phyloP scores from a whole-genome alignment of 2,797 vertebrate genomes.

The Danio choprae region DNA sequence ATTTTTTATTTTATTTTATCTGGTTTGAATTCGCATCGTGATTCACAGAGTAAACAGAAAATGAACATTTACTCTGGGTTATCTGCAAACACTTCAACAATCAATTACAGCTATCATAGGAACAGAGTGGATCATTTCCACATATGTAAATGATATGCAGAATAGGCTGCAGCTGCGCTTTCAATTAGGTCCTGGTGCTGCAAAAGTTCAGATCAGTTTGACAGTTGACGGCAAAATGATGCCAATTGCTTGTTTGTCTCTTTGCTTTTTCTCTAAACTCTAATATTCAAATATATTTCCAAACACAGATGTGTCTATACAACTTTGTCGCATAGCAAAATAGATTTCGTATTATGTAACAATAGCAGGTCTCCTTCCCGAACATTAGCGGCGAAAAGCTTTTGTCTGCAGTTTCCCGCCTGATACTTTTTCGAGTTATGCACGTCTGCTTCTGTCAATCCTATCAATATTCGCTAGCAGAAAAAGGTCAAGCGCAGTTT shows the following conservation, averaged over 20 bases:
- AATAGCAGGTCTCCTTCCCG: neutral
- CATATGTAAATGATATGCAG: constrained; percentile 5
- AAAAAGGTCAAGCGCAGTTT: constrained; percentile 67
- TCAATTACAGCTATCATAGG: constrained; percentile 12
- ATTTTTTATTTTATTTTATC: neutral
- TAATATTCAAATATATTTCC: constrained; percentile 16
- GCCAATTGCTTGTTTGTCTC: constrained; percentile 2
- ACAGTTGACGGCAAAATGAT: constrained; percentile 3
- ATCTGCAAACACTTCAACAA: constrained; percentile 15
- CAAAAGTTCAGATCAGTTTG: constrained; percentile 19
- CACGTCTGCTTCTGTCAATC: constrained; percentile 56
- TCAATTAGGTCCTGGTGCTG: neutral
- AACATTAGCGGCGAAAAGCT: constrained; percentile 20
- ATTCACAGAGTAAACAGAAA: constrained; percentile 10
- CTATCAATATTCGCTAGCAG: constrained; percentile 66
- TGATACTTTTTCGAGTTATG: constrained; percentile 36
- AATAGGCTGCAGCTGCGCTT: constrained; percentile 2
- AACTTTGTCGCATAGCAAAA: constrained; percentile 6
- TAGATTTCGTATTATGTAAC: constrained; percentile 10
- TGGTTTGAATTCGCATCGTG: neutral
- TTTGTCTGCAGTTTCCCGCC: constrained; percentile 6
- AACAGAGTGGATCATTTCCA: constrained; percentile 3
- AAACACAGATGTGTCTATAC: neutral
- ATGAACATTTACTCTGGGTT: constrained; percentile 10
- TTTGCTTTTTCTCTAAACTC: constrained; percentile 11